These are phyloP conservation scores for Volucella bombylans DNA, from an alignment of 2,888 invertebrate species.

Conservation along the genomic window DNA sequence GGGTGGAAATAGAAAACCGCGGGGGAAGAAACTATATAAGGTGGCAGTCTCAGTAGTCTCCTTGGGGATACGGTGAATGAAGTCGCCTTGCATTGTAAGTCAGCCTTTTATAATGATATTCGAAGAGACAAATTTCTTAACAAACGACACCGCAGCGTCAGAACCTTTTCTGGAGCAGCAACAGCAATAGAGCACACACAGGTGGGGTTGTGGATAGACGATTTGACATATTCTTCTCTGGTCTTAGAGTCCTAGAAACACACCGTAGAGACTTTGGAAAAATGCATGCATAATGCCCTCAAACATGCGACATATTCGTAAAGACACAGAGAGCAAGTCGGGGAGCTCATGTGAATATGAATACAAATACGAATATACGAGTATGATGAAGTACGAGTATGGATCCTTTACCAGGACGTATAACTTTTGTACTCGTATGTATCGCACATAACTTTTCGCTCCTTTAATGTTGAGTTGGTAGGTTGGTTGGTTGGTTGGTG, in stretches of 20 bases:
- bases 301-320: neutral
- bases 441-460: conserved; percentile 14
- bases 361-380: too few relatives aligned
- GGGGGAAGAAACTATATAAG: conserved; percentile 48
- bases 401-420: neutral
- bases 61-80: conserved; percentile 7
- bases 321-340: neutral
- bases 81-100: conserved; percentile 47
- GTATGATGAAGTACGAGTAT: conserved; percentile 21
- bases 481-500: conserved; percentile 4
- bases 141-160: conserved; percentile 56
- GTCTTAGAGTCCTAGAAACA: conserved; percentile 13
- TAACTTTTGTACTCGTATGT: conserved; percentile 10
- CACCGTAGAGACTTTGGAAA: conserved; percentile 13
- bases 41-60: conserved; percentile 13
- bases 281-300: neutral
- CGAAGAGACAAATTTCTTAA: conserved; percentile 67
- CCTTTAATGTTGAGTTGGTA: neutral
- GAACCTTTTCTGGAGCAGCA: conserved; percentile 14
- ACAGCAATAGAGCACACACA: conserved; percentile 10
- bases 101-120: conserved; percentile 65
- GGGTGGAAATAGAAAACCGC: conserved; percentile 62
- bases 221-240: neutral
- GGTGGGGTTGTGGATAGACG: neutral
- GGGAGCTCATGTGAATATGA: conserved; percentile 21